A percentile compares a stretch with the other conserved stretches of the same genome.
Conservation (phyloP, 2,888 invertebrate species). For the Pollenia griseotomentosa region DNA sequence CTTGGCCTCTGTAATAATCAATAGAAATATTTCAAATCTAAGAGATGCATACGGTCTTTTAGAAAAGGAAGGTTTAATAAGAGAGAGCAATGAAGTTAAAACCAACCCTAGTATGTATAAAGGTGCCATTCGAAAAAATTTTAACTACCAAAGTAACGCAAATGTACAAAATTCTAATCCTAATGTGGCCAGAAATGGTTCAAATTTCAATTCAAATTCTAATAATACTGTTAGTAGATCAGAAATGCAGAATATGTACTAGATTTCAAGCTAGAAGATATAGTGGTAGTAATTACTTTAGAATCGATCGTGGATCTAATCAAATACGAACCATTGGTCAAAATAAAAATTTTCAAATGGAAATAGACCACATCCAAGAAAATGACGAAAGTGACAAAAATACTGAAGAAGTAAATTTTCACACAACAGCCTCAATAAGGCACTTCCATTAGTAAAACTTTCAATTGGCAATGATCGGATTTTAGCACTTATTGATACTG, state of each 20-base stretch:
- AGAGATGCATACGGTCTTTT: constrained; percentile 52
- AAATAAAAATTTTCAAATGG: constrained; percentile 48
- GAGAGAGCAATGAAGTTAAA: constrained; percentile 38
- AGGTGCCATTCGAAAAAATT: too few species aligned
- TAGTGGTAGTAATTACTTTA: background rate
- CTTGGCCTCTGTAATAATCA: constrained; percentile 54
- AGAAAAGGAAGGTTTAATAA: constrained; percentile 60
- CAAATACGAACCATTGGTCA: background rate
- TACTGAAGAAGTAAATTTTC: constrained; percentile 71
- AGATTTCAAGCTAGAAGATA: background rate
- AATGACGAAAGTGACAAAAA: constrained; percentile 15
- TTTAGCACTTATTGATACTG: constrained; percentile 72
- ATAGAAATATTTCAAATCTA: constrained; percentile 52
- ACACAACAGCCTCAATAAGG: constrained; percentile 66
- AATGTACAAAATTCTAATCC: too few species aligned
- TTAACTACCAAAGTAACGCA: too few species aligned
- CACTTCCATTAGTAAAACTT: constrained; percentile 71
- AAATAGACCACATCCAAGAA: constrained; percentile 64
- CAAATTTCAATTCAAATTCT: too few species aligned
- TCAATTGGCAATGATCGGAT: constrained; percentile 70
- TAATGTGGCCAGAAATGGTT: too few species aligned
- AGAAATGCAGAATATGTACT: too few species aligned
- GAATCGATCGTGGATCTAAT: background rate
- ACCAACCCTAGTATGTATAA: constrained; percentile 11
- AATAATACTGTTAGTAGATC: too few species aligned